These are phyloP conservation scores for Apis mellifera DNA, from an alignment of 1,140 invertebrate genomes.

Conservation along the genomic window DNA sequence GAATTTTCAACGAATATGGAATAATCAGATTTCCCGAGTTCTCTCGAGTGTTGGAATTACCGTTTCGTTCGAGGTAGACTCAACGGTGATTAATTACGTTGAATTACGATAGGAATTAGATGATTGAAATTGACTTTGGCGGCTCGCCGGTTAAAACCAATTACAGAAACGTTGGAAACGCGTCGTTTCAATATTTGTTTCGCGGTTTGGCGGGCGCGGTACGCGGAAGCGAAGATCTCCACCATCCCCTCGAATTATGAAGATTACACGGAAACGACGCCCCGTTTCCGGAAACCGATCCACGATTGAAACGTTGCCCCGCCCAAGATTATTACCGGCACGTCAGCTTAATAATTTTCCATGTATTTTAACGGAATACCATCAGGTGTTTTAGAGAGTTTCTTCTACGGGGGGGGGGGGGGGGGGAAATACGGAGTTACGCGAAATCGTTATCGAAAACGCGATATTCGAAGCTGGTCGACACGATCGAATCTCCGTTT, in stretches of 20 bases:
- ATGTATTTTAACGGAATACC: neutral
- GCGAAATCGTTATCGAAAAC: neutral
- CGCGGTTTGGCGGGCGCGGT: neutral
- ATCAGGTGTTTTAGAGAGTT: neutral
- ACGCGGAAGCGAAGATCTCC: neutral
- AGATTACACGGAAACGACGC: constrained; percentile 25
- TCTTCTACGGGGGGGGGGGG: neutral
- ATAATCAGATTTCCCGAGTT: neutral
- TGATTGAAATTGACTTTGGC: constrained; percentile 25
- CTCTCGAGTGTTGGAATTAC: neutral
- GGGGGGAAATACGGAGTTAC: neutral
- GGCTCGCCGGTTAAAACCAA: neutral
- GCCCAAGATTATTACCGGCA: neutral
- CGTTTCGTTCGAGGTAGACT: neutral
- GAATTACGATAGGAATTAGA: constrained; percentile 31
- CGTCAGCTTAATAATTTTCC: constrained; percentile 6
- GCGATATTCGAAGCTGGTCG: neutral
- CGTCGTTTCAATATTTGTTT: constrained; percentile 30
- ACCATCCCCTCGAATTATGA: constrained; percentile 19
- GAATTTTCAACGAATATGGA: neutral
- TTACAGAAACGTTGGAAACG: constrained; percentile 25
- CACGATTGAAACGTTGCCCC: constrained; percentile 11
- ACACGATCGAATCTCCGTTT: neutral
- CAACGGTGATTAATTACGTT: constrained; percentile 29
- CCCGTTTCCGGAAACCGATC: neutral